Evolutionary conservation across 2,888 invertebrate species (phyloP).

Genomic region (Spatulosminthurus flaviceps): DNA sequence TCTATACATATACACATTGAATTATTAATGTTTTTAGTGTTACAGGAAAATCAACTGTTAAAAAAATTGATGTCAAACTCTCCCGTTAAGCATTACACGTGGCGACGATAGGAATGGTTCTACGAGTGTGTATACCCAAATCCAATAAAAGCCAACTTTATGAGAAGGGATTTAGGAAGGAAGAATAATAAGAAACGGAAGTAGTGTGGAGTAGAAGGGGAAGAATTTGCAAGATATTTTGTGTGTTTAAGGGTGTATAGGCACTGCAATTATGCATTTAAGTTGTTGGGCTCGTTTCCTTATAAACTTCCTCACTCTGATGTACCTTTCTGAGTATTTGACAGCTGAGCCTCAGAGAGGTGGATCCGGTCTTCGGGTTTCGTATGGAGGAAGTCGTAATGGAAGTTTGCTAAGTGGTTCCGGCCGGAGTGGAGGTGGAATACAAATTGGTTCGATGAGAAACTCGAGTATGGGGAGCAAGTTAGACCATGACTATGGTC

Average conservation of each 20-base stretch:
- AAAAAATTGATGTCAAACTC: no score
- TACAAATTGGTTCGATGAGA: constrained; percentile 24
- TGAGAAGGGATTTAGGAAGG: no score
- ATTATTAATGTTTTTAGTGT: no score
- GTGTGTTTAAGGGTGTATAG: neutral
- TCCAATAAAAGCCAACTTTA: no score
- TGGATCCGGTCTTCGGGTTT: constrained; percentile 38
- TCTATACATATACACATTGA: no score
- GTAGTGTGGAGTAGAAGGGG: no score
- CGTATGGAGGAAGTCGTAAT: constrained; percentile 41
- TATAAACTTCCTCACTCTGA: neutral
- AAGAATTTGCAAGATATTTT: neutral
- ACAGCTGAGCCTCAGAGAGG: constrained; percentile 30
- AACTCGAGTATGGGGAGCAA: constrained; percentile 10
- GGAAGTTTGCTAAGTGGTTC: constrained; percentile 18
- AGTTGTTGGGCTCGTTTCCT: neutral
- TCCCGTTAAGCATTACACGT: no score
- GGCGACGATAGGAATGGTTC: no score
- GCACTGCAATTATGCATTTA: neutral
- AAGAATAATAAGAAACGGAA: no score
- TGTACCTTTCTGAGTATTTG: neutral
- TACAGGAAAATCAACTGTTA: no score
- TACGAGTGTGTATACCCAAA: no score
- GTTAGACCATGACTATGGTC: neutral
- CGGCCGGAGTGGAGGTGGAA: constrained; percentile 32